Evolutionary conservation across 2,797 vertebrate species (phyloP).

Genomic region (Ibycter americanus): DNA sequence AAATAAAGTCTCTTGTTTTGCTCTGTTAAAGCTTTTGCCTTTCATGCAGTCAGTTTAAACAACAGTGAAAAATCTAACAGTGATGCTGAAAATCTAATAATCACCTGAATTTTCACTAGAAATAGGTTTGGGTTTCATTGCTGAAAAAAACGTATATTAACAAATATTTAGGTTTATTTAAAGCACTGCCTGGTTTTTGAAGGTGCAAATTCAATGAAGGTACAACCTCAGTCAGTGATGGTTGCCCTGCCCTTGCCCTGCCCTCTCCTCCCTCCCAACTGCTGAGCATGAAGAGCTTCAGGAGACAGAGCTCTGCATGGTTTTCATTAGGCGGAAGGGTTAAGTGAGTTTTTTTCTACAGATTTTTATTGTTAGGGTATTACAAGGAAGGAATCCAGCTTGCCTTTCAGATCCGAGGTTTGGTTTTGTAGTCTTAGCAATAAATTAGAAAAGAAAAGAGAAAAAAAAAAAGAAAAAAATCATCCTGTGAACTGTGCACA

Average conservation of each 20-base stretch:
- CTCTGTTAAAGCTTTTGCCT: neutral
- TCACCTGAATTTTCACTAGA: neutral
- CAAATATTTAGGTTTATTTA: neutral
- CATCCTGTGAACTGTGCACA: neutral
- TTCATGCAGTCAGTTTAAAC: neutral
- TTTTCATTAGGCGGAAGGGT: conserved; percentile 7
- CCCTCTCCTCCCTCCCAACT: neutral
- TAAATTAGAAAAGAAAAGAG: neutral
- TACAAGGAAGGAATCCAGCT: conserved; percentile 3
- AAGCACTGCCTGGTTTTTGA: neutral
- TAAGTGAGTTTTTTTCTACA: neutral
- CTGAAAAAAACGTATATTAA: neutral
- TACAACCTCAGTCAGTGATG: neutral
- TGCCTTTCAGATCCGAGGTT: neutral
- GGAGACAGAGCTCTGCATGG: neutral
- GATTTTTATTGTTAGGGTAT: neutral
- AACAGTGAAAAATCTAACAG: neutral
- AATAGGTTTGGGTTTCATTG: neutral
- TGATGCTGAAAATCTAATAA: neutral
- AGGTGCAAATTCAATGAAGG: neutral
- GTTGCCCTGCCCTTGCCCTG: neutral
- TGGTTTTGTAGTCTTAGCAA: neutral
- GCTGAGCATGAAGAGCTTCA: neutral
- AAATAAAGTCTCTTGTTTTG: neutral
- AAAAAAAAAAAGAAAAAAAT: neutral